Conservation (phyloP, 1,140 invertebrate genomes). For the Drosophila fuyamai region DNA sequence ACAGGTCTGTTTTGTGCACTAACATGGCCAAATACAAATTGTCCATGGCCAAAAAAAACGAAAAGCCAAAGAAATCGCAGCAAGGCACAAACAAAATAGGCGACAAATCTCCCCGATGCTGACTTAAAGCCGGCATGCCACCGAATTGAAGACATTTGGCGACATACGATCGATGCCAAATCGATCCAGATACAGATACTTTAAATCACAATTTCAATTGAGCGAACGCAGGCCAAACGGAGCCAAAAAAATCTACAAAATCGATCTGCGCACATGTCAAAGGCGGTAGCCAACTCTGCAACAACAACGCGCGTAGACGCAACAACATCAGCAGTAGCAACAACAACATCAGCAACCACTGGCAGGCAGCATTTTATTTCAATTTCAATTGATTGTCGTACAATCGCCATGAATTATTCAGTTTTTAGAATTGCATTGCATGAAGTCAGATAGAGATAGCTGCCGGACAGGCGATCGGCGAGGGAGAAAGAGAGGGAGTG, state of each 20-base stretch:
- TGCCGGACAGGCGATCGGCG: constrained; percentile 5
- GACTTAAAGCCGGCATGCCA: constrained; percentile 47
- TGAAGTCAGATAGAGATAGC: constrained; percentile 55
- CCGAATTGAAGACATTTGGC: constrained; percentile 61
- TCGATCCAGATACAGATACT: constrained; percentile 81
- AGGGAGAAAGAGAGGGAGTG: constrained; percentile 23
- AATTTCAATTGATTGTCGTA: constrained; percentile 83
- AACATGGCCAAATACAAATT: constrained; percentile 78
- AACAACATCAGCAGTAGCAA: constrained; percentile 25
- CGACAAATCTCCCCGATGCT: constrained; percentile 66
- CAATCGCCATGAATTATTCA: constrained; percentile 82
- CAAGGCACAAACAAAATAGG: constrained; percentile 65
- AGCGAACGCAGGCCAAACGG: constrained; percentile 60
- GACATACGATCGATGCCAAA: constrained; percentile 78
- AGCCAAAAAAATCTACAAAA: constrained; percentile 48
- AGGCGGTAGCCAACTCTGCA: constrained; percentile 64
- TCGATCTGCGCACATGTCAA: constrained; percentile 79
- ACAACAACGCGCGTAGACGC: constrained; percentile 19
- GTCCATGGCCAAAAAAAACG: constrained; percentile 55
- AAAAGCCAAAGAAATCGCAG: constrained; percentile 26
- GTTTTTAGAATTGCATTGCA: constrained; percentile 77
- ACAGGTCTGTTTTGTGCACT: constrained; percentile 44
- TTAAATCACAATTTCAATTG: constrained; percentile 77
- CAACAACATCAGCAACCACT: constrained; percentile 41
- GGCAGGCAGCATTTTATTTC: constrained; percentile 80